Conservation (phyloP, 2,797 vertebrate genomes). For the Heterohyrax brucei region DNA sequence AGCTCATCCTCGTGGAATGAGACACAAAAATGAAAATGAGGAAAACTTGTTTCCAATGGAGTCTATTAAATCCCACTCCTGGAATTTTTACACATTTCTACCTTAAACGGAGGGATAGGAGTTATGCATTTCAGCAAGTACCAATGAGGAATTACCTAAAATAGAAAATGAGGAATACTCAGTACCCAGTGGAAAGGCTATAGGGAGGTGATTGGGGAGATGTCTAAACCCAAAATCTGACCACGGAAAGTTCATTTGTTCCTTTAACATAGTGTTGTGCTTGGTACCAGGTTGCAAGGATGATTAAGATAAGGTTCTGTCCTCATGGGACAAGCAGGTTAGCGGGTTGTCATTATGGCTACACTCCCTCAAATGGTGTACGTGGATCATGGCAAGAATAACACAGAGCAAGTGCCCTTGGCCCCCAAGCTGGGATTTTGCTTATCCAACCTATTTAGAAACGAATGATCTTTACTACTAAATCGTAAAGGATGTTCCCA, state of each 20-base stretch:
- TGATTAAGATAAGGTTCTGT: not conserved
- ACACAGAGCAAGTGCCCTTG: not conserved
- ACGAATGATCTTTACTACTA: not conserved
- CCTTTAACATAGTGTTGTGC: not conserved
- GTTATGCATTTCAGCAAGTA: not conserved
- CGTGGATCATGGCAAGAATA: accelerated
- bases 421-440: not conserved
- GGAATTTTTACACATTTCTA: slow-evolving; percentile 48
- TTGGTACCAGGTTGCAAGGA: not conserved
- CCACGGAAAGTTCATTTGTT: not conserved
- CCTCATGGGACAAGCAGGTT: not conserved
- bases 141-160: not conserved
- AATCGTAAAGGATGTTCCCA: not conserved
- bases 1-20: not conserved
- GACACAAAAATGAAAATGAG: slow-evolving; percentile 55
- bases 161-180: not conserved
- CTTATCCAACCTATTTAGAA: not conserved
- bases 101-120: not conserved
- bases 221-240: not conserved
- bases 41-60: slow-evolving; percentile 20
- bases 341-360: not conserved
- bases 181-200: not conserved
- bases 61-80: slow-evolving; percentile 41
- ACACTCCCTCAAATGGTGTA: accelerated
- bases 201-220: not conserved